phyloP scores from a whole-genome alignment of 2,113 vertebrate species.

The Panthera tigris region DNA sequence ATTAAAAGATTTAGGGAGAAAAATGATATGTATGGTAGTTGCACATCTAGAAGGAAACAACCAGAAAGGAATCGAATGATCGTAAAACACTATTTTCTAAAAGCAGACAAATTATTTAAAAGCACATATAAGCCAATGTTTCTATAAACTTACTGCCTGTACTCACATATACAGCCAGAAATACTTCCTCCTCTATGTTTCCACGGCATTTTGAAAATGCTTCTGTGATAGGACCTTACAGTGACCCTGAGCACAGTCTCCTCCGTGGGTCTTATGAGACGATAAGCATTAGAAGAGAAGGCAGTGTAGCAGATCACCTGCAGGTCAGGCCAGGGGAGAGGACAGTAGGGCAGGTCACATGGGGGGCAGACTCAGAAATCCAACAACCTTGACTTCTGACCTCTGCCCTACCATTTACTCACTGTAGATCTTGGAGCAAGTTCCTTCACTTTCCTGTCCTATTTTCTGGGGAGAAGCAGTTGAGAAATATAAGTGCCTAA shows the following conservation, averaged over 20 bases:
- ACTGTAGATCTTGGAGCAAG: not conserved
- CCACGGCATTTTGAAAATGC: not conserved
- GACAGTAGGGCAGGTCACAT: fast-evolving
- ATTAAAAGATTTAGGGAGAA: not conserved
- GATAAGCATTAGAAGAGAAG: too few species aligned
- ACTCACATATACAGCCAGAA: not conserved
- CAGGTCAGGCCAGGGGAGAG: not conserved
- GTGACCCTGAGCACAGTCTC: not conserved
- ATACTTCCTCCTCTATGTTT: not conserved
- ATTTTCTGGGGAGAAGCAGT: not conserved
- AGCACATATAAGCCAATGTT: not conserved
- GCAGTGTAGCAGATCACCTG: fast-evolving
- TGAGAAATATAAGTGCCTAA: not conserved
- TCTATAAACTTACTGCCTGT: not conserved
- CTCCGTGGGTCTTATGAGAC: not conserved
- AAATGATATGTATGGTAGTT: not conserved
- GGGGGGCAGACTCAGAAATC: not conserved
- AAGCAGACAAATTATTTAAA: not conserved
- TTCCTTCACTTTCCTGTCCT: not conserved
- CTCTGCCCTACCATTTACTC: not conserved
- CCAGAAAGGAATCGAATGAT: not conserved
- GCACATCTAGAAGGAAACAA: constrained; percentile 26
- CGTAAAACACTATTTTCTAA: not conserved
- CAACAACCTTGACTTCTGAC: not conserved
- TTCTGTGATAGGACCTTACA: not conserved